Evolutionary conservation across 2,113 vertebrate genomes (phyloP).

Genomic region (Gobius niger): DNA sequence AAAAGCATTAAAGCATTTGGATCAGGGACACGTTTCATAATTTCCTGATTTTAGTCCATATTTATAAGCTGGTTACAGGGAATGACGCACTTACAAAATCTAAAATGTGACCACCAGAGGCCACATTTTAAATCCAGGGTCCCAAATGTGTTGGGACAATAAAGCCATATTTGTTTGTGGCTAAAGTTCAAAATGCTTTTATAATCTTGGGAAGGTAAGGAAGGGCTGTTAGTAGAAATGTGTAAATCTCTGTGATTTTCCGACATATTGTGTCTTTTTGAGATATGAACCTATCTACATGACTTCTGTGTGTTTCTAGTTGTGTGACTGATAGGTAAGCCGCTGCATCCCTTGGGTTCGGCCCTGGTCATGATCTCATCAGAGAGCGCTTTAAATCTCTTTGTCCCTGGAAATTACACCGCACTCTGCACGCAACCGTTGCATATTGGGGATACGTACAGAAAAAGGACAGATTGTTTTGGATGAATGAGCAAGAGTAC

Average conservation of each 20-base stretch:
- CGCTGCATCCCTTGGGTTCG: not conserved
- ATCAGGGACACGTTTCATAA: not conserved
- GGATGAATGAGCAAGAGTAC: slow-evolving; percentile 10
- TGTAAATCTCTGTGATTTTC: too few species aligned
- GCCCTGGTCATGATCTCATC: slow-evolving; percentile 46
- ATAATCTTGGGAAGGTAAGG: not conserved
- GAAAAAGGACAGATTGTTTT: not conserved
- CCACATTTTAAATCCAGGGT: not conserved
- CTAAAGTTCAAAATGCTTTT: not conserved
- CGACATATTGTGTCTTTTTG: not conserved
- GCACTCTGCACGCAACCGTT: slow-evolving; percentile 44
- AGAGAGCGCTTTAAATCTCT: slow-evolving; percentile 41
- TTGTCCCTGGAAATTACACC: slow-evolving; percentile 27
- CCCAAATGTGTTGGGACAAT: slow-evolving; percentile 6
- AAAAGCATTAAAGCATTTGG: too few species aligned
- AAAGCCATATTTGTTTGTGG: not conserved
- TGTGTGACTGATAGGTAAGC: slow-evolving; percentile 8
- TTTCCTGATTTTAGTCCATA: not conserved
- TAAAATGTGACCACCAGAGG: not conserved
- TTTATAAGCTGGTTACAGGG: not conserved
- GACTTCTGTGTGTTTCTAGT: not conserved
- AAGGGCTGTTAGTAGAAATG: too few species aligned
- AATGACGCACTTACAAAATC: not conserved
- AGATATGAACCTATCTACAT: not conserved
- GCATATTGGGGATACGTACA: slow-evolving; percentile 4